Evolutionary conservation across 2,888 invertebrate genomes (phyloP), one percentile per base, ranked within the genome.

Genomic region (Allygus modestus): DNA sequence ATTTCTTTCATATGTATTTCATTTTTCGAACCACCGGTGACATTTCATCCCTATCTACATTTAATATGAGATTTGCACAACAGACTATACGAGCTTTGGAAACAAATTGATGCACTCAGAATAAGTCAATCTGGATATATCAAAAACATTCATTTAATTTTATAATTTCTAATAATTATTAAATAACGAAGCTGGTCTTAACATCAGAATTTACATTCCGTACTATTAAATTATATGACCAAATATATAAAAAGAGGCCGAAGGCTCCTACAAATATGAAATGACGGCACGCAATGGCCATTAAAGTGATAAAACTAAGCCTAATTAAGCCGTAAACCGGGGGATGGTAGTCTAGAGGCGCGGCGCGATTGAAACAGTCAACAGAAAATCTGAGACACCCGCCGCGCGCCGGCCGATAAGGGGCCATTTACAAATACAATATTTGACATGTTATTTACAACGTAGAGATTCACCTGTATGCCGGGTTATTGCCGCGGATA

Each of bases 361-460:
- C 15, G 65, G 65, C 28, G 28, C 11, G 65, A 12, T 9, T 28
- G 31, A 31, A 17, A 15, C 65, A 65, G 65, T 65, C 26, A 65
- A 65, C 65, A 65, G 15, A 12, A 65, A 65, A 65, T 65, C 65
- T 65, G 7, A 31, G 65, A 17, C 28, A 23, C 58, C 58, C 2
- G 5, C 20, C 58, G 23, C 23, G 5, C 20, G 20, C 58, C 2
- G 9, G 20, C 5, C 26, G 43, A 77, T 51, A 28, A 51, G 43
- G 71, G 46, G 28, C 51, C 75, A 77, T 77, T 41, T 51, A 77
- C 33, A 46, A 43, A 51, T 77, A 77, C 75, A 51, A 77, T 46
- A 77, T 77, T 77, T 77, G 46, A 77, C 75, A 23, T 23, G 46
- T 46, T 77, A 77, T 77, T 77, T 77, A 77, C 28, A 28, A 26